These are phyloP conservation scores for Odontophorus gujanensis DNA, from an alignment of 2,113 vertebrate genomes.

Conservation along the genomic window DNA sequence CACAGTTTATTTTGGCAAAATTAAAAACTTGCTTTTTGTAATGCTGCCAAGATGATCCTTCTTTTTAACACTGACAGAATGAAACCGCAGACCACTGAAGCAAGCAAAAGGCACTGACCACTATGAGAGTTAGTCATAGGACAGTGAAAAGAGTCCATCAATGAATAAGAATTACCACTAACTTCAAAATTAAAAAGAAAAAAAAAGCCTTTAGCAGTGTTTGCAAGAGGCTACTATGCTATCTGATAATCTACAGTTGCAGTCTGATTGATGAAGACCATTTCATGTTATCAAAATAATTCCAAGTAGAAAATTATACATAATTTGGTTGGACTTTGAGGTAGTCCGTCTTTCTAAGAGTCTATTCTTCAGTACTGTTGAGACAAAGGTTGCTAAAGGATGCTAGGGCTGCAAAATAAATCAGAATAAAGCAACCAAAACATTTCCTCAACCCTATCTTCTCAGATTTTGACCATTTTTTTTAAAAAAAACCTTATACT, in stretches of 20 bases:
- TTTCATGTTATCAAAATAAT: slow-evolving; percentile 23
- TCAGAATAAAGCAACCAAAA: background rate
- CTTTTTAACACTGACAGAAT: slow-evolving; percentile 41
- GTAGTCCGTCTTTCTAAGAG: slow-evolving; percentile 37
- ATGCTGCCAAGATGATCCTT: slow-evolving; percentile 28
- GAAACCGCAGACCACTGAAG: slow-evolving; percentile 66
- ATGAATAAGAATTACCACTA: slow-evolving; percentile 11
- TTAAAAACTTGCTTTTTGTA: slow-evolving; percentile 7
- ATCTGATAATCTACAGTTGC: slow-evolving; percentile 16
- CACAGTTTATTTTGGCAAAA: slow-evolving; percentile 41
- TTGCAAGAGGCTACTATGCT: background rate
- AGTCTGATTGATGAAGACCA: slow-evolving; percentile 36
- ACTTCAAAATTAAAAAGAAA: slow-evolving; percentile 22
- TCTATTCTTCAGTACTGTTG: slow-evolving; percentile 10
- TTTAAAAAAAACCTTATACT: background rate
- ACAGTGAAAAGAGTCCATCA: slow-evolving; percentile 13
- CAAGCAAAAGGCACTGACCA: slow-evolving; percentile 56
- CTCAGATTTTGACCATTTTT: background rate
- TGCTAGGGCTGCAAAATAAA: slow-evolving; percentile 17
- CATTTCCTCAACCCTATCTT: background rate
- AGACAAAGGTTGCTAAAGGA: slow-evolving; percentile 1
- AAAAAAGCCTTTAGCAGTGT: background rate
- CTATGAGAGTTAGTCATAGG: slow-evolving; percentile 45
- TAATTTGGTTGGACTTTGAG: background rate
- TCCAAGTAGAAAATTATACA: slow-evolving; percentile 18